Evolutionary conservation across 1,140 invertebrate genomes (phyloP).

Genomic region (Probaryconus sp.): DNA sequence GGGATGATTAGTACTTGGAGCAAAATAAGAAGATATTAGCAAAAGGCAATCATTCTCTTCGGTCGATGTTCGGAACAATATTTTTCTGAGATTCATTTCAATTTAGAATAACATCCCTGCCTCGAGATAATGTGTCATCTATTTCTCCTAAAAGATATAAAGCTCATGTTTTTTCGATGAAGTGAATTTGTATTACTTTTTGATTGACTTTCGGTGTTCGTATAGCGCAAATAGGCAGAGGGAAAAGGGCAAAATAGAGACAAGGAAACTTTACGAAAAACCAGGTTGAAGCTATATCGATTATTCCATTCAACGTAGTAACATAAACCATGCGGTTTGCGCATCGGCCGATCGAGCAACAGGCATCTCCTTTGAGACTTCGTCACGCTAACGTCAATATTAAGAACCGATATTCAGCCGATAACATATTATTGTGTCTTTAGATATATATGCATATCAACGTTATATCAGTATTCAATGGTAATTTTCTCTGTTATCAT

Average conservation of each 20-base stretch:
- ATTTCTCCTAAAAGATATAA: too few species aligned
- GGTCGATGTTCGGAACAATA: too few species aligned
- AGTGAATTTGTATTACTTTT: too few species aligned
- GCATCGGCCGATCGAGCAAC: conserved; percentile 40
- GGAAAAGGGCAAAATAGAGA: conserved; percentile 4
- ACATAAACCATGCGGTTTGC: conserved; percentile 40
- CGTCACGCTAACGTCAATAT: conserved; percentile 30
- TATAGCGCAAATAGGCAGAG: conserved; percentile 8
- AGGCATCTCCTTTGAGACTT: conserved; percentile 27
- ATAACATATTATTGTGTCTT: conserved; percentile 19
- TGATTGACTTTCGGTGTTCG: too few species aligned
- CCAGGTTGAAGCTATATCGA: conserved; percentile 55
- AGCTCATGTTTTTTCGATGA: too few species aligned
- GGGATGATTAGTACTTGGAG: too few species aligned
- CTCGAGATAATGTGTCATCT: too few species aligned
- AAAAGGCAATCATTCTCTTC: too few species aligned
- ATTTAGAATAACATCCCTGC: too few species aligned
- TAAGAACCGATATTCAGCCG: conserved; percentile 24
- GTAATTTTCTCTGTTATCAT: too few species aligned
- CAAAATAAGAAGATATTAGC: too few species aligned
- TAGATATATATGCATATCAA: background rate
- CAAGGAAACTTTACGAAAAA: conserved; percentile 39
- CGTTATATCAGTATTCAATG: background rate
- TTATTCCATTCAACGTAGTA: conserved; percentile 49
- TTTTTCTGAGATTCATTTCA: too few species aligned